Conservation (phyloP, 2,797 vertebrate genomes). For the Acanthurus lineatus region DNA sequence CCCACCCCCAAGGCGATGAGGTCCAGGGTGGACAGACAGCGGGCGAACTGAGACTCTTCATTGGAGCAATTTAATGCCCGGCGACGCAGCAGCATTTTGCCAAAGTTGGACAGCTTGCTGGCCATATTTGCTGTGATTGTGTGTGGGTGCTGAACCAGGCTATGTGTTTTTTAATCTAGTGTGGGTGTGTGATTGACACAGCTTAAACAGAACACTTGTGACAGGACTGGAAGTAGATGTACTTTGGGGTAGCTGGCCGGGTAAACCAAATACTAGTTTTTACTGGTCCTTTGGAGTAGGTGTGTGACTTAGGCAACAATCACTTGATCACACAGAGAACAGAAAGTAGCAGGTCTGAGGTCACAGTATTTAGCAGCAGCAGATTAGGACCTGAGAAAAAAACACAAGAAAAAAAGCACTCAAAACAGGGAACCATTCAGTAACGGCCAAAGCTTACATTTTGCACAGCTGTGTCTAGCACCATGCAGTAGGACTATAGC, state of each 20-base stretch:
- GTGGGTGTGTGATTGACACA: conserved; percentile 58
- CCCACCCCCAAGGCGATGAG: conserved; percentile 95
- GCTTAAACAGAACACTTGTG: conserved; percentile 43
- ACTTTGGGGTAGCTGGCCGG: conserved; percentile 35
- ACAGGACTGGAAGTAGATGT: conserved; percentile 28
- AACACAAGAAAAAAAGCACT: conserved; percentile 61
- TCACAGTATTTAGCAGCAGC: conserved; percentile 45
- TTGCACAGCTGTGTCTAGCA: conserved; percentile 29
- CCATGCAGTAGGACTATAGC: conserved; percentile 34
- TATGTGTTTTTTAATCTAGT: conserved; percentile 47
- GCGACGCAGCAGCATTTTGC: conserved; percentile 90
- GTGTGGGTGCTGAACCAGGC: conserved; percentile 56
- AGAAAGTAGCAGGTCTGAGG: conserved; percentile 43
- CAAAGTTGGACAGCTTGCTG: conserved; percentile 79
- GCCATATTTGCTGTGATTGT: conserved; percentile 74
- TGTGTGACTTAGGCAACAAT: conserved; percentile 27
- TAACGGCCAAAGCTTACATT: conserved; percentile 36
- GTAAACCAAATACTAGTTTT: conserved; percentile 23
- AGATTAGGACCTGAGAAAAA: conserved; percentile 69
- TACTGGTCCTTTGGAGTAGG: conserved; percentile 30
- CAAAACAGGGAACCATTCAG: conserved; percentile 54
- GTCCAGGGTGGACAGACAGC: conserved; percentile 95
- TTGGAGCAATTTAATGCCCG: conserved; percentile 84
- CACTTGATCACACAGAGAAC: conserved; percentile 8
- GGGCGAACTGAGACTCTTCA: conserved; percentile 89